A percentile compares a stretch with the other conserved stretches of the same genome.
Evolutionary conservation across 37 sponge, comb jelly and placozoan genomes (phyloP).

Genomic region (Halisarca cf. caerulea): DNA sequence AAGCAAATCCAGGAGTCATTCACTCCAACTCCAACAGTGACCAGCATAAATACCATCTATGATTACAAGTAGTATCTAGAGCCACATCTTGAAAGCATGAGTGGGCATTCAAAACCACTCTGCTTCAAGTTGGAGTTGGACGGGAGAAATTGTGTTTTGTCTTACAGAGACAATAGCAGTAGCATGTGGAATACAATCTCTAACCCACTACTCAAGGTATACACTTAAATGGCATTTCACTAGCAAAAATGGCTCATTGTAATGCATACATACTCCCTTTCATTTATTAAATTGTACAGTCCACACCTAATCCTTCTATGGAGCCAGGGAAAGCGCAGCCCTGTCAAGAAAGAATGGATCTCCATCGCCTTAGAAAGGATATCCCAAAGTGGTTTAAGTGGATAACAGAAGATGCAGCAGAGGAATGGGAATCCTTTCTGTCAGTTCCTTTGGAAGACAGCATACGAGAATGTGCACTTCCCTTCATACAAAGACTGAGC

Average conservation of each 20-base stretch:
- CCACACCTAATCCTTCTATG: no score
- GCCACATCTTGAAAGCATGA: neutral
- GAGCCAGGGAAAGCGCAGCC: neutral
- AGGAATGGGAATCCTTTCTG: conserved; percentile 9
- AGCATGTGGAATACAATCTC: neutral
- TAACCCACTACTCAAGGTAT: neutral
- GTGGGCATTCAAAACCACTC: neutral
- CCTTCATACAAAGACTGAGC: neutral
- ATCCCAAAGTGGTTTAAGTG: conserved; percentile 11
- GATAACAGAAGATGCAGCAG: neutral
- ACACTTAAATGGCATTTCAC: no score
- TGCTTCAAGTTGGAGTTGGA: conserved; percentile 2
- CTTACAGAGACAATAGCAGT: neutral
- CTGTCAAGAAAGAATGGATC: no score
- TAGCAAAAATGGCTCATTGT: no score
- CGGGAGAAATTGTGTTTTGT: neutral
- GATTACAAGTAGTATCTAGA: neutral
- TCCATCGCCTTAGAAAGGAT: neutral
- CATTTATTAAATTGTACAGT: no score
- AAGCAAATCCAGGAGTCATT: neutral
- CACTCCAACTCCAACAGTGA: neutral
- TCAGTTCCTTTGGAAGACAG: neutral
- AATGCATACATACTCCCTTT: no score
- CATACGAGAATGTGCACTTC: neutral
- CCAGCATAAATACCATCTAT: neutral